Base-by-base conservation (phyloP, 2,888 invertebrate species). In the Pheosia gnoma region DNA sequence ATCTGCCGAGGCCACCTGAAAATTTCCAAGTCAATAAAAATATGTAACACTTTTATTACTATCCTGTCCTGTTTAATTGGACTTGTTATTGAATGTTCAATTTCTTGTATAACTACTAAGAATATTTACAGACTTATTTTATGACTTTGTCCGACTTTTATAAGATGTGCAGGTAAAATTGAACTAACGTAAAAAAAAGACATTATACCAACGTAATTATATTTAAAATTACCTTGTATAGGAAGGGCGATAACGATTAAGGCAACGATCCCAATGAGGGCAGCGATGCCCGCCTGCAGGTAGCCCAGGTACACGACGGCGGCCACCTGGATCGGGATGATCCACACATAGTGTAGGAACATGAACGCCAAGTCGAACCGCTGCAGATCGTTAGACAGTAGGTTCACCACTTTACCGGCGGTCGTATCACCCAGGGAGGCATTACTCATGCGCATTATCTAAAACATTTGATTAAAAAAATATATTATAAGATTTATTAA, bases 321-420 rank as follows among this genome's bases (percentile, higher is more conserved):
- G 0, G 95, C 72, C 5, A 95, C 78, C 43, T 95, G 93, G 8
- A 94, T 66, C 0, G 98, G 98, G 37, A 97, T 96, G n/a, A 97
- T 95, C 97, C 97, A 97, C 70, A 97, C 87, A 81, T 95, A 97
- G 85, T 98, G 96, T 5, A 97, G 83, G 80, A 96, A 97, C 47
- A 96, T 88, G 49, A 96, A 94, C 3, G 96, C 95, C 84, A 96
- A 79, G 83, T 98, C 98, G 79, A 98, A 97, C 45, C 98, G 95
- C 81, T 96, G 96, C 57, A 98, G 96, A 81, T 98, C 98, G 81
- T 98, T 98, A 25, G 98, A 97, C 59, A 98, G 92, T 39, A 98
- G 88, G 88, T 98, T 98, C 11, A 98, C 96, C 43, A 98, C 96
- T 87, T 98, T 97, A 0, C 98, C 98, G 0, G 96, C 96, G 0